A percentile compares a stretch with the other conserved stretches of the same genome.
Conservation (phyloP, 2,797 vertebrate species). For the Enteromius viviparus region DNA sequence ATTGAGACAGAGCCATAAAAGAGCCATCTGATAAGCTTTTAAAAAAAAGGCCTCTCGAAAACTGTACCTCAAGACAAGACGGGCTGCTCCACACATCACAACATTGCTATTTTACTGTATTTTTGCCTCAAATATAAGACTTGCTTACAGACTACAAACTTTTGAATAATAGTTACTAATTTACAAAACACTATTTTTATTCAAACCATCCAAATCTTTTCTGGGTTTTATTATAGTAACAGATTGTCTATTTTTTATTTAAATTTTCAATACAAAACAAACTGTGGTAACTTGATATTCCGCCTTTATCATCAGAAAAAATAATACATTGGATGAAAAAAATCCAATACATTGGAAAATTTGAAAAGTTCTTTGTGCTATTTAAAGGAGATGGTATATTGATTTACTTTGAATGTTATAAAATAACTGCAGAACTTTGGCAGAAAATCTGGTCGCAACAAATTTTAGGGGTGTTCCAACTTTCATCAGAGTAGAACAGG, state of each 20-base stretch:
- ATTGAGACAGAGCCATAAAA: constrained; percentile 40
- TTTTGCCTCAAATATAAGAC: background rate
- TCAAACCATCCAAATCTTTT: background rate
- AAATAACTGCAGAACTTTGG: background rate
- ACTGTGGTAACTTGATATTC: background rate
- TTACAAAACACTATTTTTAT: background rate
- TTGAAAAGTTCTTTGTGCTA: background rate
- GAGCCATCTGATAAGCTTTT: constrained; percentile 28
- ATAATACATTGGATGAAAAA: too few species aligned
- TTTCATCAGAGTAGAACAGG: constrained; percentile 4
- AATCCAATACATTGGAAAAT: background rate
- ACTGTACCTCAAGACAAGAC: background rate
- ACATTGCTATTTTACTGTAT: background rate
- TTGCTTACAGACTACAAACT: background rate
- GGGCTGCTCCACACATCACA: background rate
- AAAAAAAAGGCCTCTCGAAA: background rate
- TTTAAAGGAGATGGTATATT: background rate
- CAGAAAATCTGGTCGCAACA: background rate
- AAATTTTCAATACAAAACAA: background rate
- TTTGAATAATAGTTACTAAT: background rate
- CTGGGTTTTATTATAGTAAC: background rate
- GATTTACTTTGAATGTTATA: background rate
- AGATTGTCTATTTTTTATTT: background rate
- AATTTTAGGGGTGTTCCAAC: background rate
- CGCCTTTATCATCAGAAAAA: background rate